phyloP scores from a whole-genome alignment of 2,113 vertebrate genomes.

The Phalacrocorax carbo region DNA sequence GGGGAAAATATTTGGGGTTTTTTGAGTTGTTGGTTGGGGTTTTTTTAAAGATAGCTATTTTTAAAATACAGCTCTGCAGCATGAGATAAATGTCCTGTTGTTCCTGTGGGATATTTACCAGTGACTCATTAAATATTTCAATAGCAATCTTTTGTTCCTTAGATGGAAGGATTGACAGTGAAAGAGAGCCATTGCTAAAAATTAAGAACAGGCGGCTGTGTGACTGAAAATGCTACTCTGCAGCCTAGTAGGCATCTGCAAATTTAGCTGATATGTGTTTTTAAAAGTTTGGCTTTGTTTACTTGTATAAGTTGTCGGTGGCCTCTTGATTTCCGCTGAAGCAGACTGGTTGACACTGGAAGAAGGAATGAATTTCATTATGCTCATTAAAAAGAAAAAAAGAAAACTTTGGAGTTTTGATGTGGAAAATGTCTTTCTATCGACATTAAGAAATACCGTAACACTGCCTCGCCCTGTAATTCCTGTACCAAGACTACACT shows the following conservation, averaged over 20 bases:
- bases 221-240: not conserved
- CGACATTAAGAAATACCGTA: not conserved
- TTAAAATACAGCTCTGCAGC: slow-evolving; percentile 3
- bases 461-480: not conserved
- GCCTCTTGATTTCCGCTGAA: not conserved
- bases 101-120: slow-evolving; percentile 24
- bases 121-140: slow-evolving; percentile 22
- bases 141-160: not conserved
- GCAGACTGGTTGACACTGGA: not conserved
- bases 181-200: not conserved
- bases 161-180: not conserved
- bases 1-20: not conserved
- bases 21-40: not conserved
- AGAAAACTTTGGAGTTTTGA: not conserved
- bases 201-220: not conserved
- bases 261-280: not conserved
- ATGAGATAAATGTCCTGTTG: slow-evolving; percentile 19
- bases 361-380: not conserved
- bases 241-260: not conserved
- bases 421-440: not conserved
- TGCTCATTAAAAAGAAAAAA: not conserved
- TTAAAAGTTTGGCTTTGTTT: not conserved
- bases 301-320: not conserved
- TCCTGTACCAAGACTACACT: not conserved
- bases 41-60: not conserved